These are phyloP conservation scores for Canis aureus DNA, from an alignment of 2,113 vertebrate genomes.

Conservation along the genomic window DNA sequence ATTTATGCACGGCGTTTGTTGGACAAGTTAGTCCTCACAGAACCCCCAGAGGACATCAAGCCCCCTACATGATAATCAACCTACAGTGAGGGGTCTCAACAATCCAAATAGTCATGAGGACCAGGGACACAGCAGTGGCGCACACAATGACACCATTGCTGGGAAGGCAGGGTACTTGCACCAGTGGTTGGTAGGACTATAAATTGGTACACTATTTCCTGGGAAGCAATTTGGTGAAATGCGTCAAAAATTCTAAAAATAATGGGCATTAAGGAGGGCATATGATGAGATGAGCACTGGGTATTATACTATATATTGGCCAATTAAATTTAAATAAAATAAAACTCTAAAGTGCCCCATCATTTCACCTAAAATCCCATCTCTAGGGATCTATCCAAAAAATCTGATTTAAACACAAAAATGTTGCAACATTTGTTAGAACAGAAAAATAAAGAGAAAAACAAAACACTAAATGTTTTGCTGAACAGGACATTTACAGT, in stretches of 20 bases:
- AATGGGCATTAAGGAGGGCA: too few relatives aligned
- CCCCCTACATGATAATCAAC: not conserved
- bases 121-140: not conserved
- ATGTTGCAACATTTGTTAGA: not conserved
- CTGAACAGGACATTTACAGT: not conserved
- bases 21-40: not conserved
- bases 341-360: not conserved
- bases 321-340: too few relatives aligned
- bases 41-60: not conserved
- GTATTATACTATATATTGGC: too few relatives aligned
- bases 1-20: too few relatives aligned
- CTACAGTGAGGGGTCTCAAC: not conserved
- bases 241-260: not conserved
- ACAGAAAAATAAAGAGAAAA: slow-evolving; percentile 16
- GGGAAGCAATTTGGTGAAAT: not conserved
- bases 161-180: not conserved
- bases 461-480: not conserved
- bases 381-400: not conserved
- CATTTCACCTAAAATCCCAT: not conserved
- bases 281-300: too few relatives aligned
- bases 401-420: not conserved
- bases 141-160: not conserved
- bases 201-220: not conserved
- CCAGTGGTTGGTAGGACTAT: not conserved
- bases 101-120: not conserved